A percentile compares a stretch with the other conserved stretches of the same genome.
These are phyloP conservation scores for Eudemis profundana DNA, from an alignment of 2,888 invertebrate genomes.

Conservation along the genomic window DNA sequence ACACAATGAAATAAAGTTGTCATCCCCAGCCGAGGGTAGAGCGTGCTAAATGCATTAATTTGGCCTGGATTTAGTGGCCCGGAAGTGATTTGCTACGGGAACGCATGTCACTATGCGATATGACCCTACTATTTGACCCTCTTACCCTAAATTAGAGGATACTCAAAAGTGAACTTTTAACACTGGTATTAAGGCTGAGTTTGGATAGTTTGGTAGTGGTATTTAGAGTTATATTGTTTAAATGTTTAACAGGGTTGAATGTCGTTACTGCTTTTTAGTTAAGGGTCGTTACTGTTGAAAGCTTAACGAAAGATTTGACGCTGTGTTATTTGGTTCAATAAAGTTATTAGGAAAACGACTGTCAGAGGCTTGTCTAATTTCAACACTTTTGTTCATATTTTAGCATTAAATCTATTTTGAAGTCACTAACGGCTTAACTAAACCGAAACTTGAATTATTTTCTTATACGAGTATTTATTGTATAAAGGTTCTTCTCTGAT, in stretches of 20 bases:
- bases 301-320: slow-evolving; percentile 61
- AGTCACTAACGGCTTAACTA: no score
- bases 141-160: slow-evolving; percentile 61
- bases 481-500: no score
- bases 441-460: no score
- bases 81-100: slow-evolving; percentile 86
- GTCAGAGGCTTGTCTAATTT: slow-evolving; percentile 11
- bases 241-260: slow-evolving; percentile 68
- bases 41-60: slow-evolving; percentile 86
- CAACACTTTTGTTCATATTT: neutral
- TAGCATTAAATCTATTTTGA: neutral
- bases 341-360: slow-evolving; percentile 45
- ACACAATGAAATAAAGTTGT: slow-evolving; percentile 85
- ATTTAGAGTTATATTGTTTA: slow-evolving; percentile 57
- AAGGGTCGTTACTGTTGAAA: slow-evolving; percentile 67
- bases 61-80: slow-evolving; percentile 84
- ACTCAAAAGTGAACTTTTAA: slow-evolving; percentile 66
- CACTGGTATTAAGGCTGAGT: slow-evolving; percentile 51
- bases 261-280: slow-evolving; percentile 67
- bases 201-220: slow-evolving; percentile 50
- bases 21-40: slow-evolving; percentile 80
- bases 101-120: slow-evolving; percentile 77
- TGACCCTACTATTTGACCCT: slow-evolving; percentile 78
- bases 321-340: slow-evolving; percentile 48
- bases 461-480: no score